A percentile compares a stretch with the other conserved stretches of the same genome.
phyloP scores from a whole-genome alignment of 2,113 vertebrate genomes.

The Callithrix jacchus region DNA sequence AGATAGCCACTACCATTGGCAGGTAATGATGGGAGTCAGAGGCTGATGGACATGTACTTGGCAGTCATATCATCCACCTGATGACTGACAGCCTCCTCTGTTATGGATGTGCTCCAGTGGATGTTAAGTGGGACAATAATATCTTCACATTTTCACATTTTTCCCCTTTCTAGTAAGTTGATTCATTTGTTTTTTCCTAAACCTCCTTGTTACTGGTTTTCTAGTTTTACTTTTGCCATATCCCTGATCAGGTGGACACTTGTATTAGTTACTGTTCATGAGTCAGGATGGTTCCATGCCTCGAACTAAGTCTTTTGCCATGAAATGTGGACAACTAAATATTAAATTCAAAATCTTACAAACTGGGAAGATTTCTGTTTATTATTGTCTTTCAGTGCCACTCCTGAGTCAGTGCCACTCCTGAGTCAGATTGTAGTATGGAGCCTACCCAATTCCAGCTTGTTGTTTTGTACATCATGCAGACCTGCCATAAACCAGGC shows the following conservation, averaged over 20 bases:
- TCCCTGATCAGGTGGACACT: neutral
- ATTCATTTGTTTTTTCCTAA: neutral
- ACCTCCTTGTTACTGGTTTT: neutral
- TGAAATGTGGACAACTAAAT: neutral
- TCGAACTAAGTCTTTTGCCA: neutral
- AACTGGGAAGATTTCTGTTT: neutral
- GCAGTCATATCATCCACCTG: neutral
- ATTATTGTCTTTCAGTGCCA: neutral
- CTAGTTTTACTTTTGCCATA: neutral
- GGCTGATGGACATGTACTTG: fast-evolving
- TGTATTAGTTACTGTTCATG: neutral
- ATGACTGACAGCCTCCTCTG: neutral
- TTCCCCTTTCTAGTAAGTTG: neutral
- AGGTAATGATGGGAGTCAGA: neutral
- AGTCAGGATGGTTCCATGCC: neutral
- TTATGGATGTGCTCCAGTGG: neutral
- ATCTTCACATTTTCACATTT: neutral
- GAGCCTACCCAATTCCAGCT: neutral
- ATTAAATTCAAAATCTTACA: neutral
- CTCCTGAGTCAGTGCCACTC: neutral
- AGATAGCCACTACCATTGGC: neutral
- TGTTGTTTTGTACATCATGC: neutral
- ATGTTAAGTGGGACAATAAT: neutral
- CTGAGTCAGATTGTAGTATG: neutral
- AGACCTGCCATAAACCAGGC: neutral